Base-by-base conservation (phyloP, 2,888 invertebrate species). In the Tiliacea aurago region DNA sequence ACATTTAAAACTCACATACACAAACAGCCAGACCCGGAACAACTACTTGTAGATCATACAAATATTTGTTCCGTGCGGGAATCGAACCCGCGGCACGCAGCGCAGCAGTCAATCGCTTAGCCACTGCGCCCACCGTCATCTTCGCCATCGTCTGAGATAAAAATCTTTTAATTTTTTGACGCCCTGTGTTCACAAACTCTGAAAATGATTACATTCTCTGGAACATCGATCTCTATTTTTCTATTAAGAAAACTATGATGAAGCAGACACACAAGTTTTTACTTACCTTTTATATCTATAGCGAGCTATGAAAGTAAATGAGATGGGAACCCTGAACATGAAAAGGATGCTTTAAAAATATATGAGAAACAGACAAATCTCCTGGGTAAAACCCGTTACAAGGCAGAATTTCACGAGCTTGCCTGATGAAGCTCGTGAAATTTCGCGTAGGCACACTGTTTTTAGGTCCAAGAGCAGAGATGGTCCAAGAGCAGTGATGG, bases 241-340 rank as follows among this genome's bases (percentile, higher is more conserved):
- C n/a, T 66, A 66, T 63, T 20, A 13, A 66, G 28, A 20, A 51
- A 58, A 23, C 61, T 77, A 45, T 37, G 66, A 47, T 49, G 47
- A 63, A 53, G 43, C 15, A 71, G 51, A 62, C n/a, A 49, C n/a
- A 49, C 33, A 20, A 37, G 0, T 37, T 37, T 67, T 64, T 64
- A 64, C 47, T 20, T 47, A 55, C 13, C 53, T 37, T 37, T 61
- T 65, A 23, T 58, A 77, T 33, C 28, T 56, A 53, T 67, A 28
- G 45, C 20, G 4, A 43, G 61, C 33, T 33, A 78, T 71, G 28
- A 66, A 78, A 58, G 28, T 63, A 63, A 66, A 78, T 66, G 51
- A 62, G 45, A 66, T 63, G 45, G 51, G 37, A 33, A 49, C 9
- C 33, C 45, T 59, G 20, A 55, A 65, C 49, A 55, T 61, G 43